Percentiles rank a stretch among this genome's conserved stretches.
phyloP scores from a whole-genome alignment of 2,888 invertebrate genomes.

The Campoplex nolae region DNA sequence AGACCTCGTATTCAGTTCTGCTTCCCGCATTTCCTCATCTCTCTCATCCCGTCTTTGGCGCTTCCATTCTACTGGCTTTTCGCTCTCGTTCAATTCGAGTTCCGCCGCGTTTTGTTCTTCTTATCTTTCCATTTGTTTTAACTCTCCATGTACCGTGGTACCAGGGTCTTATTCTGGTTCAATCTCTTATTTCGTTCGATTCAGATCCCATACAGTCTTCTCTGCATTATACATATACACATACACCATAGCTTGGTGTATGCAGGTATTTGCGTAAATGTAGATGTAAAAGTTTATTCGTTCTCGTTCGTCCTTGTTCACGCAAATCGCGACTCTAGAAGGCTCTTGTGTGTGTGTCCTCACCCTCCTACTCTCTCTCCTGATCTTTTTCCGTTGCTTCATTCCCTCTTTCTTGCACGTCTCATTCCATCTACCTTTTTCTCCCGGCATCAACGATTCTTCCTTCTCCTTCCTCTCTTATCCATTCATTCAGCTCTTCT shows the following conservation, averaged over 20 bases:
- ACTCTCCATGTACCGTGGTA: constrained; percentile 36
- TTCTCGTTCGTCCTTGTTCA: constrained; percentile 44
- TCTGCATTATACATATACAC: constrained; percentile 37
- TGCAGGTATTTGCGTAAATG: constrained; percentile 4
- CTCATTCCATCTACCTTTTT: constrained; percentile 60
- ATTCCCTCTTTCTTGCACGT: constrained; percentile 62
- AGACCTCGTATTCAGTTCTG: constrained; percentile 56
- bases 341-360: constrained; percentile 63
- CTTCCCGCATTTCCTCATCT: constrained; percentile 25
- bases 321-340: constrained; percentile 51
- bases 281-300: background rate
- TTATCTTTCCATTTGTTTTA: constrained; percentile 26
- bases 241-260: background rate
- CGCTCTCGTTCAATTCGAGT: constrained; percentile 48
- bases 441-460: constrained; percentile 30
- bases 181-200: constrained; percentile 61
- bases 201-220: constrained; percentile 48
- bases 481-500: constrained; percentile 56
- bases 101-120: constrained; percentile 32
- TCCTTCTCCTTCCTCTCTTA: constrained; percentile 60
- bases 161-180: constrained; percentile 55
- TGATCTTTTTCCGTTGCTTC: constrained; percentile 67
- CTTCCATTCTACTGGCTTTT: constrained; percentile 41
- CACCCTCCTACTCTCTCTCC: constrained; percentile 64
- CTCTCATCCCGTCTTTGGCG: constrained; percentile 47